Evolutionary conservation across 2,797 vertebrate genomes (phyloP).

Genomic region (Poeciliopsis turneri): DNA sequence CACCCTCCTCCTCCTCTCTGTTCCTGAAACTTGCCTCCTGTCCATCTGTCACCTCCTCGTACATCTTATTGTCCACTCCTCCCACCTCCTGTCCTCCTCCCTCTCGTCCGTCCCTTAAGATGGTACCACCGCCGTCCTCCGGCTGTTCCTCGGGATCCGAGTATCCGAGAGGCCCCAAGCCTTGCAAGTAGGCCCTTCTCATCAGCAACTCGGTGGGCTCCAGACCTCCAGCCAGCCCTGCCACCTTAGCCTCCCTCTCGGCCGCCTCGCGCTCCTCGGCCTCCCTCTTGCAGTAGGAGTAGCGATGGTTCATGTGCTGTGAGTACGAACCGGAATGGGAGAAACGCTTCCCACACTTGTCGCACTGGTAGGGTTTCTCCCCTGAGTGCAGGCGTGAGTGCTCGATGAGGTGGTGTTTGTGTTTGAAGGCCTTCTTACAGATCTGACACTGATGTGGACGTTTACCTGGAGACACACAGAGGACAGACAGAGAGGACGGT

Average conservation of each 20-base stretch:
- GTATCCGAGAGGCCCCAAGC: slow-evolving; percentile 89
- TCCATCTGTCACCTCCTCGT: slow-evolving; percentile 86
- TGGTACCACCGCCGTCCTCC: slow-evolving; percentile 59
- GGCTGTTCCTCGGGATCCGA: slow-evolving; percentile 91
- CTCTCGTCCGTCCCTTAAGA: slow-evolving; percentile 66
- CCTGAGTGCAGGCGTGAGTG: slow-evolving; percentile 97
- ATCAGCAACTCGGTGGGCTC: slow-evolving; percentile 93
- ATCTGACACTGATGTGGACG: slow-evolving; percentile 98
- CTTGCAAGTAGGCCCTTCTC: slow-evolving; percentile 91
- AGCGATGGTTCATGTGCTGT: slow-evolving; percentile 99
- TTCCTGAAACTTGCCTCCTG: slow-evolving; percentile 85
- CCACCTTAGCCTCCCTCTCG: slow-evolving; percentile 87
- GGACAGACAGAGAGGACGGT: slow-evolving; percentile 31
- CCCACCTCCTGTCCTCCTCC: slow-evolving; percentile 41
- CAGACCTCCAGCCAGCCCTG: slow-evolving; percentile 78
- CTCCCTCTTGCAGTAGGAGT: slow-evolving; percentile 98
- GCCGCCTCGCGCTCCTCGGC: slow-evolving; percentile 95
- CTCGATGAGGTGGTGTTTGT: slow-evolving; percentile 98
- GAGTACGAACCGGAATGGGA: slow-evolving; percentile 98
- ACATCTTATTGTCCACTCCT: slow-evolving; percentile 75
- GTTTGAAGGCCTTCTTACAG: slow-evolving; percentile 99
- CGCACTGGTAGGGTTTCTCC: slow-evolving; percentile 98
- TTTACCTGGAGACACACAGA: slow-evolving; percentile 87
- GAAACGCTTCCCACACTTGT: slow-evolving; percentile 98
- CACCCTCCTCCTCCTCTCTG: slow-evolving; percentile 83